Base-by-base conservation (phyloP, 2,797 vertebrate genomes). In the Esox lucius region DNA sequence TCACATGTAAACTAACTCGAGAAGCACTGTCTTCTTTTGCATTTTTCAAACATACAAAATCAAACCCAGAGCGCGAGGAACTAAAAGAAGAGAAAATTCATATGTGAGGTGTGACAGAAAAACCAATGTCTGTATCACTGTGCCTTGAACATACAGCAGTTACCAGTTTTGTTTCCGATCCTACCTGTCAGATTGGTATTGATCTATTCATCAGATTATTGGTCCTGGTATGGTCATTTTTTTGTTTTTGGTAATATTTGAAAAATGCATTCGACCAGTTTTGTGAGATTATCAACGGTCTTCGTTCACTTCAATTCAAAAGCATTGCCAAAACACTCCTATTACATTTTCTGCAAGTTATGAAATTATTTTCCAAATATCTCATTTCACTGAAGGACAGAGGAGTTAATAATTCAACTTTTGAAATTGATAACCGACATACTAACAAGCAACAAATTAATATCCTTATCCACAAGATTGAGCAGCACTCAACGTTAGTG, bases 1-100 rank as follows among this genome's bases (percentile, higher is more conserved):
- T 91, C 92, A 92, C 81, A 77, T 86, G 91, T 80, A 90, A 91
- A 88, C 90, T 85, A 88, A 84, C 89, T 90, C 92, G 89, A 90
- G 89, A 86, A 72, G 80, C 87, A 84, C 91, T 88, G 85, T 90
- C 84, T 90, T 91, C 87, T 87, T 92, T 91, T 68, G 73, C 87
- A 88, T 91, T 90, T 86, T 87, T 84, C 77, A 90, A 86, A 91
- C 86, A 81, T 85, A 92, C 88, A 92, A 82, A 0, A 89, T 89
- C 86, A 88, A 81, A 92, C 84, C 82, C 85, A 80, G 80, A 89
- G 81, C 42, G 78, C 81, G 83, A 87, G 81, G 81, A 85, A 88
- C 74, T 78, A 66, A 79, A 88, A 82, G 78, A 33, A 68, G 73
- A 48, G 82, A 81, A 82, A 73, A 81, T 81, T 78, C 81, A 79